phyloP scores from a whole-genome alignment of 2,797 vertebrate genomes.

The Podarcis lilfordi region DNA sequence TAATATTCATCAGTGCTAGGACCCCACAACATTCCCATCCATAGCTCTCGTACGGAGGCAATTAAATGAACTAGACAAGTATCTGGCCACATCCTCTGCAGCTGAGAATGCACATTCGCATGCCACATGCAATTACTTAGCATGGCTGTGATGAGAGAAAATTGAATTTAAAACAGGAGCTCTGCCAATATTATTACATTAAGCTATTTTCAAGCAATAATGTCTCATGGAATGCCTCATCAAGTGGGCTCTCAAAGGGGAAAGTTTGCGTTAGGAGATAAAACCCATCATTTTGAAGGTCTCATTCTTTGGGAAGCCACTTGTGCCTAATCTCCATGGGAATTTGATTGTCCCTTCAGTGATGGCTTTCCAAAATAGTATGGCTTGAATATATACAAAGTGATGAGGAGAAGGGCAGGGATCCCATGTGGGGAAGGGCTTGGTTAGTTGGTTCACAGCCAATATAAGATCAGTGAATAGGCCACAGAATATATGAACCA shows the following conservation, averaged over 20 bases:
- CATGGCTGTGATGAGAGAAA: constrained; percentile 41
- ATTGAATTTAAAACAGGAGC: constrained; percentile 34
- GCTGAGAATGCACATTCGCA: not conserved
- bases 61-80: constrained; percentile 1
- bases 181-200: constrained; percentile 31
- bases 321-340: not conserved
- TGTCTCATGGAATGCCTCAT: not conserved
- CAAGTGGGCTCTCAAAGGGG: not conserved
- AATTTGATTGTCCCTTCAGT: not conserved
- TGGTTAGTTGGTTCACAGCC: not conserved
- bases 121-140: constrained; percentile 21
- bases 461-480: no score
- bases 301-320: not conserved
- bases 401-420: not conserved
- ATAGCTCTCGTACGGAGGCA: not conserved
- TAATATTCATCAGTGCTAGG: constrained; percentile 10
- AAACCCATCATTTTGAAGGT: not conserved
- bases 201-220: constrained; percentile 28
- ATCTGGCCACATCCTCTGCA: constrained; percentile 29
- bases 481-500: not conserved
- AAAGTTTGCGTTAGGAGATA: not conserved
- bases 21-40: constrained; percentile 28
- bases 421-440: not conserved
- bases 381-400: not conserved
- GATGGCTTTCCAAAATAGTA: not conserved